phyloP scores from a whole-genome alignment of 2,888 invertebrate species.

The Cataglyphis altisquamis region DNA sequence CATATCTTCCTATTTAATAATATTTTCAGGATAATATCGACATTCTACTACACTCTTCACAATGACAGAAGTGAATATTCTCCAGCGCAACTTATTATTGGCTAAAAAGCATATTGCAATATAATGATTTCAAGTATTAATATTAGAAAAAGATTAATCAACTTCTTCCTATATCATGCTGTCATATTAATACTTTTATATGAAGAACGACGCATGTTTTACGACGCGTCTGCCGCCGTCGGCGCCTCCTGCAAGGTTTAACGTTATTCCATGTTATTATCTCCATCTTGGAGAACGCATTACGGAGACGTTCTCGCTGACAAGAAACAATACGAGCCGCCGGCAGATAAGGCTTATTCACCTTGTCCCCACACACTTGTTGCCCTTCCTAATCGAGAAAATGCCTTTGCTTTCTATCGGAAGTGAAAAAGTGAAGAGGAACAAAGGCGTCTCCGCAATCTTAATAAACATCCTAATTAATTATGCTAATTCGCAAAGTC shows the following conservation, averaged over 20 bases:
- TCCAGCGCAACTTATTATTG: neutral
- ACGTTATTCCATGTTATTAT: slow-evolving; percentile 50
- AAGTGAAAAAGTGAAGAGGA: slow-evolving; percentile 30
- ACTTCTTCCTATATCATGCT: neutral
- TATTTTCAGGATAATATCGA: neutral
- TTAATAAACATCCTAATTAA: neutral
- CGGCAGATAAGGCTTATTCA: slow-evolving; percentile 55
- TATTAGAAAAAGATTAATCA: slow-evolving; percentile 22
- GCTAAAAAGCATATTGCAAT: neutral
- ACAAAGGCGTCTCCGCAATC: neutral
- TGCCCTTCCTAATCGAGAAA: slow-evolving; percentile 28
- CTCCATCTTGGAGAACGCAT: slow-evolving; percentile 60
- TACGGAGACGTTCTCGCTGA: slow-evolving; percentile 67
- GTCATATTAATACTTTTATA: slow-evolving; percentile 44
- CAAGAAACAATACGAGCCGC: slow-evolving; percentile 62
- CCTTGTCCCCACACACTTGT: slow-evolving; percentile 4
- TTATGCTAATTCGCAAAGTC: slow-evolving; percentile 4
- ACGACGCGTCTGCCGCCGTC: slow-evolving; percentile 24
- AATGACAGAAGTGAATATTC: neutral
- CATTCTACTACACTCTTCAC: neutral
- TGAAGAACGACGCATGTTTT: slow-evolving; percentile 59
- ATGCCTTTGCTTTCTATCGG: slow-evolving; percentile 18
- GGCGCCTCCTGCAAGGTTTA: slow-evolving; percentile 56
- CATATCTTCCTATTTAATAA: slow-evolving; percentile 11
- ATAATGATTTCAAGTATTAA: neutral